Evolutionary conservation across 1,140 invertebrate genomes (phyloP).

Genomic region (Ylistrum balloti): DNA sequence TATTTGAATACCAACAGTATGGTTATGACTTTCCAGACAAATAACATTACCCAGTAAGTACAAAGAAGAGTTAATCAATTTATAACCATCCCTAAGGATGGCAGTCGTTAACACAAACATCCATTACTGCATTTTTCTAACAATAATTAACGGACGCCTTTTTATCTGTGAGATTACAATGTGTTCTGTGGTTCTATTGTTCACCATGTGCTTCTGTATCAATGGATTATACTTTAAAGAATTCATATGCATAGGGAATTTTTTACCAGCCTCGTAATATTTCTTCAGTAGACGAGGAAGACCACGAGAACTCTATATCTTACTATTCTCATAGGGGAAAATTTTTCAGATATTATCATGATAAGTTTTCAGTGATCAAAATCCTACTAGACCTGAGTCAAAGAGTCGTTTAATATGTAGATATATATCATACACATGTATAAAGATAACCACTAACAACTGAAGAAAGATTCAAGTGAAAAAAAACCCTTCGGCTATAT

Average conservation of each 20-base stretch:
- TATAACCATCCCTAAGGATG: not conserved
- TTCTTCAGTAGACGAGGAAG: not conserved
- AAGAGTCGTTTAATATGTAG: too few species aligned
- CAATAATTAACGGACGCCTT: not conserved
- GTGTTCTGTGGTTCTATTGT: not conserved
- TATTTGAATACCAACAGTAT: not conserved
- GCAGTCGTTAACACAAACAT: not conserved
- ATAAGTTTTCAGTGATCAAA: not conserved
- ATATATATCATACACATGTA: too few species aligned
- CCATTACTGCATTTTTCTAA: not conserved
- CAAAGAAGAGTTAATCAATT: constrained; percentile 12
- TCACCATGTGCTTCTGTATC: too few species aligned
- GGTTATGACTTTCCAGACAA: not conserved
- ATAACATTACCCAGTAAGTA: not conserved
- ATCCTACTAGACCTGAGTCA: too few species aligned
- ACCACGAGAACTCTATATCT: not conserved
- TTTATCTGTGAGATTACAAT: not conserved
- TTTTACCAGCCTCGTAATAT: not conserved
- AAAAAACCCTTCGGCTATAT: too few species aligned
- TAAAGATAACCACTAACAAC: too few species aligned
- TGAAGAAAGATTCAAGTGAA: too few species aligned
- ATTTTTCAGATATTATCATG: not conserved
- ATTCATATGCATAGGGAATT: too few species aligned
- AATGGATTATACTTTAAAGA: too few species aligned
- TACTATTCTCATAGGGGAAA: not conserved